These are phyloP conservation scores for Barypeithes pellucidus DNA, from an alignment of 2,888 invertebrate species.

Conservation along the genomic window DNA sequence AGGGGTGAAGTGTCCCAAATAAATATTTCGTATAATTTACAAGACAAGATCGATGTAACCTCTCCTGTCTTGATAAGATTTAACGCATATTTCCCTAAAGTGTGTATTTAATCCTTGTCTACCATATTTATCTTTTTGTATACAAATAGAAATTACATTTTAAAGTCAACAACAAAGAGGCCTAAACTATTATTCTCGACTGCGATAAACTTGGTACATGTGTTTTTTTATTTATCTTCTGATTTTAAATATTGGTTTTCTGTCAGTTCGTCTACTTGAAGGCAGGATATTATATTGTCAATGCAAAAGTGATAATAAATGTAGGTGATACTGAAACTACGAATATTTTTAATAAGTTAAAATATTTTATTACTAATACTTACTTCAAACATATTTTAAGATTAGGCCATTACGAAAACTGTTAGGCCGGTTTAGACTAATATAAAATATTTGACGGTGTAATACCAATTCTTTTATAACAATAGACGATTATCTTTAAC, in stretches of 20 bases:
- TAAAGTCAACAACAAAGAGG: conserved; percentile 33
- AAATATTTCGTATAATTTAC: not conserved
- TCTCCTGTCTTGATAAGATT: conserved; percentile 15
- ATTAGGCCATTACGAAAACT: too few relatives aligned
- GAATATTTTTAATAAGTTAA: conserved; percentile 47
- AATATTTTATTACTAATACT: too few relatives aligned
- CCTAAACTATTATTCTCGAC: conserved; percentile 35
- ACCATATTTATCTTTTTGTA: conserved; percentile 43
- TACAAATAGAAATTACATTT: conserved; percentile 44
- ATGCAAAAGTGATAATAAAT: conserved; percentile 41
- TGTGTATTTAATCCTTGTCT: conserved; percentile 30
- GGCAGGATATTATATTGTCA: conserved; percentile 46
- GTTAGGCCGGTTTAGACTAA: too few relatives aligned
- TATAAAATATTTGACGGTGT: too few relatives aligned
- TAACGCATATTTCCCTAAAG: conserved; percentile 36
- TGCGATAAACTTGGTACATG: conserved; percentile 34
- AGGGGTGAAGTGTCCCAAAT: not conserved
- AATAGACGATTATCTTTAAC: too few relatives aligned
- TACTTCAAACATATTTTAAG: too few relatives aligned
- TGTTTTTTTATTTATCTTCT: conserved; percentile 47
- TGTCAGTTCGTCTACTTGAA: conserved; percentile 40
- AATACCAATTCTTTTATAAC: too few relatives aligned
- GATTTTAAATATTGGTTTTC: conserved; percentile 51
- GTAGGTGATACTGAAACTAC: not conserved
- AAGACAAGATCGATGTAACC: not conserved